phyloP scores from a whole-genome alignment of 1,140 invertebrate genomes.

The Pogonomyrmex californicus region DNA sequence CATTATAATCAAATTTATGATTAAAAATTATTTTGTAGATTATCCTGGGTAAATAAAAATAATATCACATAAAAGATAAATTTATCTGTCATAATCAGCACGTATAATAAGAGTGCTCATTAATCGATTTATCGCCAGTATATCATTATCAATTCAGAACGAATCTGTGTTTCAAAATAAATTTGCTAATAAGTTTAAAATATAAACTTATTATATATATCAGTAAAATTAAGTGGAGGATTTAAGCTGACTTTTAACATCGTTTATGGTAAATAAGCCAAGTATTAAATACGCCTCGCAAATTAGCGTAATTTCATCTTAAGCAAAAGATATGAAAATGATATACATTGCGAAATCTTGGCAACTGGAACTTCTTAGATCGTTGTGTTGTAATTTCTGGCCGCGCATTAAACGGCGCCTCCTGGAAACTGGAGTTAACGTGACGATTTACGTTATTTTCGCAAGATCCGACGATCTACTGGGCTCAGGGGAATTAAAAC shows the following conservation, averaged over 20 bases:
- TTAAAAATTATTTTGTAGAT: background rate
- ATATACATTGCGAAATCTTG: constrained; percentile 35
- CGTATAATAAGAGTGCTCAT: background rate
- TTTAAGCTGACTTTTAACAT: constrained; percentile 6
- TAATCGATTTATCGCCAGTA: background rate
- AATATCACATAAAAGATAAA: background rate
- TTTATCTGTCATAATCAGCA: background rate
- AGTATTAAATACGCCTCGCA: constrained; percentile 28
- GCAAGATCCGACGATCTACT: constrained; percentile 47
- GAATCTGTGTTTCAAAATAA: background rate
- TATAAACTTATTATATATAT: background rate
- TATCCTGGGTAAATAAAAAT: background rate
- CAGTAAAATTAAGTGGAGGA: background rate
- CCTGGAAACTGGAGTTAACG: constrained; percentile 43
- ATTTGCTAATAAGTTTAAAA: background rate
- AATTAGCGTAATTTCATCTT: constrained; percentile 33
- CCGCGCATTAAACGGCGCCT: constrained; percentile 33
- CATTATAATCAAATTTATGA: constrained; percentile 19
- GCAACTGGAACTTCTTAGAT: constrained; percentile 32
- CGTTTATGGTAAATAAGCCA: constrained; percentile 19
- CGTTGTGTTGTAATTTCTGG: constrained; percentile 28
- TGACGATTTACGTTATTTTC: constrained; percentile 58
- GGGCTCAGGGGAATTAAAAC: constrained; percentile 60
- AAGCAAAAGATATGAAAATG: constrained; percentile 42
- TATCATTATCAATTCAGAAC: background rate